A percentile compares a stretch with the other conserved stretches of the same genome.
Evolutionary conservation across 2,797 vertebrate genomes (phyloP).

Genomic region (Rachycentron canadum): DNA sequence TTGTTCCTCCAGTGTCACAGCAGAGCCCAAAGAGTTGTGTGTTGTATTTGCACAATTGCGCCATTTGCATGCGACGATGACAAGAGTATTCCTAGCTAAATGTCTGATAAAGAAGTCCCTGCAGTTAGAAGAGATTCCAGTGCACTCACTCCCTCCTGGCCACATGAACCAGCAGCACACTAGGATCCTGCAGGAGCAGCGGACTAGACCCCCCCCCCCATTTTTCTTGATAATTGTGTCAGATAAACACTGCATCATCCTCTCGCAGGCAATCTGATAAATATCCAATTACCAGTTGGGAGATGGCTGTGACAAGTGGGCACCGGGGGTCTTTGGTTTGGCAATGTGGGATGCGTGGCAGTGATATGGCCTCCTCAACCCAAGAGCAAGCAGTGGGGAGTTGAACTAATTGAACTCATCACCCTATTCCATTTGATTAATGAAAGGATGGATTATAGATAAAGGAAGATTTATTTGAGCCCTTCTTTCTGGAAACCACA

Average conservation of each 20-base stretch:
- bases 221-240: slow-evolving; percentile 94
- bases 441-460: slow-evolving; percentile 78
- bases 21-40: slow-evolving; percentile 58
- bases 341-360: slow-evolving; percentile 39
- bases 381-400: slow-evolving; percentile 62
- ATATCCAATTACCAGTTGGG: slow-evolving; percentile 93
- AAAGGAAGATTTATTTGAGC: slow-evolving; percentile 77
- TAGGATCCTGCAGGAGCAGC: slow-evolving; percentile 79
- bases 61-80: slow-evolving; percentile 77
- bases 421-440: slow-evolving; percentile 86
- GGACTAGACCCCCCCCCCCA: slow-evolving; percentile 65
- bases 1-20: slow-evolving; percentile 59
- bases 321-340: slow-evolving; percentile 70
- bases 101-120: slow-evolving; percentile 44
- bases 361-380: slow-evolving; percentile 64
- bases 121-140: slow-evolving; percentile 24
- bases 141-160: slow-evolving; percentile 59
- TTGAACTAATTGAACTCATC: slow-evolving; percentile 80
- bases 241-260: slow-evolving; percentile 88
- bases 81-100: slow-evolving; percentile 36
- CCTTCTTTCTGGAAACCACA: slow-evolving; percentile 51
- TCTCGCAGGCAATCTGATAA: slow-evolving; percentile 95
- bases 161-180: slow-evolving; percentile 54
- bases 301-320: slow-evolving; percentile 85
- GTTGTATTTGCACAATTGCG: slow-evolving; percentile 68